Evolutionary conservation across 2,888 invertebrate species (phyloP).

Genomic region (Drosophila aldrichi): DNA sequence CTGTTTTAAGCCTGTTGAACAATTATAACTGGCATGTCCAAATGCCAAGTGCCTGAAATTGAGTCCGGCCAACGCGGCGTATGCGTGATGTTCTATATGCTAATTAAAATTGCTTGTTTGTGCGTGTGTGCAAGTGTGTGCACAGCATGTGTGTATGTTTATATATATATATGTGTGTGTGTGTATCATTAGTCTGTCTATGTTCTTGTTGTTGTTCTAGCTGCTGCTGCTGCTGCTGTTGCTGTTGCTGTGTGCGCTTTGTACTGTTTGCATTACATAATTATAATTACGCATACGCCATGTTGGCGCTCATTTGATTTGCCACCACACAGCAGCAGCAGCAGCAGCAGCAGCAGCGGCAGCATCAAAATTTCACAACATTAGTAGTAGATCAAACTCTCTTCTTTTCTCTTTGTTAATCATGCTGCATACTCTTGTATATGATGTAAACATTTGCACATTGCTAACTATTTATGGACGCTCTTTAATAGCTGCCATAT

Average conservation of each 20-base stretch:
- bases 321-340: constrained; percentile 27
- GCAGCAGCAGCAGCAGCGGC: no score
- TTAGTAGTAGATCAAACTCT: constrained; percentile 1
- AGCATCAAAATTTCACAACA: not conserved
- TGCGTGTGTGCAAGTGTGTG: constrained; percentile 11
- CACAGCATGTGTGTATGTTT: not conserved
- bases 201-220: constrained; percentile 5
- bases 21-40: constrained; percentile 78
- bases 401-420: constrained; percentile 17
- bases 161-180: not conserved
- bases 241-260: constrained; percentile 34
- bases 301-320: constrained; percentile 69
- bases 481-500: constrained; percentile 52
- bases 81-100: constrained; percentile 78
- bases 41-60: constrained; percentile 80
- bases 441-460: constrained; percentile 60
- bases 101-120: constrained; percentile 68
- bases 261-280: constrained; percentile 77
- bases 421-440: constrained; percentile 12
- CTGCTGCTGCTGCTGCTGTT: constrained; percentile 3
- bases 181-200: constrained; percentile 31
- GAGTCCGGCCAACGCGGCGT: constrained; percentile 71
- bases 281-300: constrained; percentile 80
- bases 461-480: constrained; percentile 25
- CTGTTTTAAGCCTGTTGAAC: constrained; percentile 79